phyloP scores from a whole-genome alignment of 2,888 invertebrate species.

The Priocnemis perturbator region DNA sequence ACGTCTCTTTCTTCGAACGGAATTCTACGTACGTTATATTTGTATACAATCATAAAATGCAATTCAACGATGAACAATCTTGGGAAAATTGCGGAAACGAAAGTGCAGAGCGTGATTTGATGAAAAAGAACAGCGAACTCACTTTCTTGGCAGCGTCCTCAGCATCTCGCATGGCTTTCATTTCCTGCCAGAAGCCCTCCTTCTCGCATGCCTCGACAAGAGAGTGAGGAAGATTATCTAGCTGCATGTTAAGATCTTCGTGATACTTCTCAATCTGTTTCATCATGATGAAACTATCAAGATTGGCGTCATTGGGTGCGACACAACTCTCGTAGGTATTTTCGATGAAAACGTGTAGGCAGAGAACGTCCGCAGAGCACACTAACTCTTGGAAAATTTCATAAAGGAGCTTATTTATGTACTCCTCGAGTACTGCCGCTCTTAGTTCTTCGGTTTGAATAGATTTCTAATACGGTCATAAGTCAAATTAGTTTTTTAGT shows the following conservation, averaged over 20 bases:
- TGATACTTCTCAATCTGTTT: constrained; percentile 78
- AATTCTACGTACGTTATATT: no score
- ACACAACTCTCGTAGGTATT: constrained; percentile 81
- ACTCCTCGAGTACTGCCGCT: constrained; percentile 76
- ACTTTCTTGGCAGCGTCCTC: constrained; percentile 79
- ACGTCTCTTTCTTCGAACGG: no score
- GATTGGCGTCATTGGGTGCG: constrained; percentile 78
- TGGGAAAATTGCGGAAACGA: no score
- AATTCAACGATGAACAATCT: no score
- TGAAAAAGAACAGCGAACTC: constrained; percentile 35
- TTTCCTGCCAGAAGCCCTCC: constrained; percentile 77
- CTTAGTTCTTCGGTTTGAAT: constrained; percentile 75
- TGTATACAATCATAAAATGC: no score
- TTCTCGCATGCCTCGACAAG: constrained; percentile 77
- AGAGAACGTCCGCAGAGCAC: constrained; percentile 78
- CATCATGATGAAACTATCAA: constrained; percentile 78
- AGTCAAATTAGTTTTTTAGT: neutral
- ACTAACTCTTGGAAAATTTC: constrained; percentile 79
- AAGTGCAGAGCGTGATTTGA: no score
- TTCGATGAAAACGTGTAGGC: constrained; percentile 79
- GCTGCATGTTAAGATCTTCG: constrained; percentile 75
- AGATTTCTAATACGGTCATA: constrained; percentile 53
- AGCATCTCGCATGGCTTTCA: constrained; percentile 76
- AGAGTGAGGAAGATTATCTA: constrained; percentile 78
- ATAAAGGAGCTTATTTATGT: constrained; percentile 78